These are phyloP conservation scores for Pseudorectes ferrugineus DNA, from an alignment of 2,113 vertebrate genomes.

Conservation along the genomic window DNA sequence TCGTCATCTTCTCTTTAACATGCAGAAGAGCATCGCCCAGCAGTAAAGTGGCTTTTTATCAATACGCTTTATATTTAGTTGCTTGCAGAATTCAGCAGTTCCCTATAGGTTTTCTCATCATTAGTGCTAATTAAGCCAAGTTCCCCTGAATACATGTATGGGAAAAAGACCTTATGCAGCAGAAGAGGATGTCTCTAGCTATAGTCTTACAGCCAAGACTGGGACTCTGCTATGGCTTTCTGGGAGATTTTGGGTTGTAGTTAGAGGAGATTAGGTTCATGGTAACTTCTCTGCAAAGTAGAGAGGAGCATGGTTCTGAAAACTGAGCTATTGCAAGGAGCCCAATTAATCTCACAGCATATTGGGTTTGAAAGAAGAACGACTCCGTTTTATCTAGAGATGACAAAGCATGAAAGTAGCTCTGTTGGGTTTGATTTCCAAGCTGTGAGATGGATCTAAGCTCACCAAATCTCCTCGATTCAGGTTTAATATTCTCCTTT, in stretches of 20 bases:
- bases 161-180: neutral
- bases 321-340: neutral
- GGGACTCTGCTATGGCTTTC: neutral
- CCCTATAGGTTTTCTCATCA: conserved; percentile 33
- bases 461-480: neutral
- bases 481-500: neutral
- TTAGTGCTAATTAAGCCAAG: conserved; percentile 36
- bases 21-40: neutral
- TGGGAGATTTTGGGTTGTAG: neutral
- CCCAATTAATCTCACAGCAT: neutral
- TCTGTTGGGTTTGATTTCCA: neutral
- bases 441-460: neutral
- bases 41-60: conserved; percentile 24
- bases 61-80: neutral
- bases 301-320: neutral
- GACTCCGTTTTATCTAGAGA: neutral
- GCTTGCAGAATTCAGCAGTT: conserved; percentile 14
- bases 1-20: neutral
- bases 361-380: neutral
- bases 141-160: neutral
- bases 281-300: neutral
- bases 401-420: neutral
- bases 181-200: neutral
- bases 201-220: neutral
- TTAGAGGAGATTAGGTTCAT: neutral